Conservation (phyloP, 2,797 vertebrate species). For the Micromesistius poutassou region DNA sequence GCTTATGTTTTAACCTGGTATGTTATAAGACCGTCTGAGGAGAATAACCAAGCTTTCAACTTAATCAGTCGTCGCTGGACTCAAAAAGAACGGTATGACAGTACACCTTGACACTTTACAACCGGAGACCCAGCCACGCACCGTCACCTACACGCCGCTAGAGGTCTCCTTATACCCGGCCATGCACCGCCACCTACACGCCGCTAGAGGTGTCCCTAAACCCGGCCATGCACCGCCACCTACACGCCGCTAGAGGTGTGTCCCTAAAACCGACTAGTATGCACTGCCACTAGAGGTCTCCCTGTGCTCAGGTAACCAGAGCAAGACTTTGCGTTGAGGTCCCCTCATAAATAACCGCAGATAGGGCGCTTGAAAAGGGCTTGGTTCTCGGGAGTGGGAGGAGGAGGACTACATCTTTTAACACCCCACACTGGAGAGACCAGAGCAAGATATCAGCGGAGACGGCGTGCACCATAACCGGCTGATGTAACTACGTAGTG, state of each 20-base stretch:
- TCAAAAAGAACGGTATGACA: too few species aligned
- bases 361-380: slow-evolving; percentile 60
- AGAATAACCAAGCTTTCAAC: too few species aligned
- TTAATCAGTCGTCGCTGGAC: too few species aligned
- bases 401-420: slow-evolving; percentile 43
- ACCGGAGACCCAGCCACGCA: too few species aligned
- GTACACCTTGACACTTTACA: too few species aligned
- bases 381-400: slow-evolving; percentile 63
- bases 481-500: slow-evolving; percentile 54
- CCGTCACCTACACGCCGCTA: too few species aligned
- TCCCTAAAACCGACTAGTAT: slow-evolving; percentile 34
- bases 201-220: too few species aligned
- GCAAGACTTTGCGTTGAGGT: neutral
- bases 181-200: neutral
- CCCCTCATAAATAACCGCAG: slow-evolving; percentile 56
- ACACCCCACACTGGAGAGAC: slow-evolving; percentile 54
- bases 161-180: too few species aligned
- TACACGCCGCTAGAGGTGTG: slow-evolving; percentile 25
- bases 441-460: slow-evolving; percentile 37
- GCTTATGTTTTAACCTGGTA: too few species aligned
- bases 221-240: too few species aligned
- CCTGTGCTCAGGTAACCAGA: slow-evolving; percentile 28
- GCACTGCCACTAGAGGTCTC: slow-evolving; percentile 60
- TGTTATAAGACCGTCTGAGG: too few species aligned
- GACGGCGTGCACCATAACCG: slow-evolving; percentile 17